Conservation (phyloP, 1,140 invertebrate genomes). For the Panagrolaimus sp. region DNA sequence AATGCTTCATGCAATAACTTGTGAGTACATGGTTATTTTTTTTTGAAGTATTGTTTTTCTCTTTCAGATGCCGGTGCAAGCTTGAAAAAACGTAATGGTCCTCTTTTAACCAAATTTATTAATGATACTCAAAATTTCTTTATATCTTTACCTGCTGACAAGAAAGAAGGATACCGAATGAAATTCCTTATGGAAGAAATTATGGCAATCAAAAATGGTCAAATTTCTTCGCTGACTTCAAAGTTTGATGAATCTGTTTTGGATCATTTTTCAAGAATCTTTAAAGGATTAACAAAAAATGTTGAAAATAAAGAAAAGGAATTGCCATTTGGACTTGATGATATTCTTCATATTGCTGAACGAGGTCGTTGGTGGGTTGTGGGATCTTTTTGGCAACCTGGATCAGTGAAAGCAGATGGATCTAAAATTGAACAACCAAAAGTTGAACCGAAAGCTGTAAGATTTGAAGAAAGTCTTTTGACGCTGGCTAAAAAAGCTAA, state of each 20-base stretch:
- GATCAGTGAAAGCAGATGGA: conserved; percentile 35
- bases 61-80: conserved; percentile 69
- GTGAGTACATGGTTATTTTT: conserved; percentile 60
- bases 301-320: conserved; percentile 54
- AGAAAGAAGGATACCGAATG: conserved; percentile 55
- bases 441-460: neutral
- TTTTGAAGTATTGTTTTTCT: conserved; percentile 19
- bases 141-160: conserved; percentile 48
- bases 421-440: conserved; percentile 17
- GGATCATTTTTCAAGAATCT: conserved; percentile 37
- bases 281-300: conserved; percentile 36
- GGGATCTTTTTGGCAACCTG: conserved; percentile 82
- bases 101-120: conserved; percentile 75
- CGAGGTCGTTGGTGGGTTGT: conserved; percentile 93
- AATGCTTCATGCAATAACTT: conserved; percentile 73
- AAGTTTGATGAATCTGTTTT: conserved; percentile 34
- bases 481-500: conserved; percentile 76
- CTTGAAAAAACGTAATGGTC: conserved; percentile 79
- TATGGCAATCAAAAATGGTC: conserved; percentile 87
- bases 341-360: conserved; percentile 77
- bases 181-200: conserved; percentile 84
- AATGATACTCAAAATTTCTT: conserved; percentile 71
- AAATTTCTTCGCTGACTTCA: conserved; percentile 78
- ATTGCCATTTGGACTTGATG: conserved; percentile 70
- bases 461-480: conserved; percentile 63